Evolutionary conservation across 2,113 vertebrate species (phyloP).

Genomic region (Porphyrio hochstetteri): DNA sequence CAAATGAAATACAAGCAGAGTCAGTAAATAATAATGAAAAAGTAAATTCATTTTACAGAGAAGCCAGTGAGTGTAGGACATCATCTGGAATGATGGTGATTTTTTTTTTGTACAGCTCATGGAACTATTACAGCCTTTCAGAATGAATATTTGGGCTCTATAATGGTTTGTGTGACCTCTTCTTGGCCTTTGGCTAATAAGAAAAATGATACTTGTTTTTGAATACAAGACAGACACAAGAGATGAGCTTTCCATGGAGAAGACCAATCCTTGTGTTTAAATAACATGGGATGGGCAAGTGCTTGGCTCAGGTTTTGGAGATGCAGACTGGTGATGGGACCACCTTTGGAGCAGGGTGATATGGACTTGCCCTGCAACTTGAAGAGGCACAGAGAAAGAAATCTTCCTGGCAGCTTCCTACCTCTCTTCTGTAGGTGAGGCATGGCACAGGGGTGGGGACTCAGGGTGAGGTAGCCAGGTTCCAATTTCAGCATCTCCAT

Average conservation of each 20-base stretch:
- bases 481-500: background rate
- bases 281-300: no score
- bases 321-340: background rate
- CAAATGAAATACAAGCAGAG: slow-evolving; percentile 76
- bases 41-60: slow-evolving; percentile 76
- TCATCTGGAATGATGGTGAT: slow-evolving; percentile 67
- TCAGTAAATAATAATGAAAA: slow-evolving; percentile 83
- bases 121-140: slow-evolving; percentile 66
- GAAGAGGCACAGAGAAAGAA: background rate
- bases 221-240: background rate
- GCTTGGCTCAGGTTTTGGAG: background rate
- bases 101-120: slow-evolving; percentile 50
- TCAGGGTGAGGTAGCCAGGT: rapidly evolving
- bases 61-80: slow-evolving; percentile 71
- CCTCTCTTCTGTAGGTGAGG: background rate
- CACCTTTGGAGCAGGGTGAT: background rate
- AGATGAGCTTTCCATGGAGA: background rate
- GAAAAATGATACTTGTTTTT: slow-evolving; percentile 50
- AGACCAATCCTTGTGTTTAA: background rate
- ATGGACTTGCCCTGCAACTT: background rate
- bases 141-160: slow-evolving; percentile 65
- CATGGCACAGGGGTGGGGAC: background rate
- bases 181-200: slow-evolving; percentile 64
- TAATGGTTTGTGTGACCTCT: slow-evolving; percentile 38
- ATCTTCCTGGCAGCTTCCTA: background rate